A percentile compares a stretch with the other conserved stretches of the same genome.
Conservation (phyloP, 2,888 invertebrate genomes). For the Drosophila antonietae region DNA sequence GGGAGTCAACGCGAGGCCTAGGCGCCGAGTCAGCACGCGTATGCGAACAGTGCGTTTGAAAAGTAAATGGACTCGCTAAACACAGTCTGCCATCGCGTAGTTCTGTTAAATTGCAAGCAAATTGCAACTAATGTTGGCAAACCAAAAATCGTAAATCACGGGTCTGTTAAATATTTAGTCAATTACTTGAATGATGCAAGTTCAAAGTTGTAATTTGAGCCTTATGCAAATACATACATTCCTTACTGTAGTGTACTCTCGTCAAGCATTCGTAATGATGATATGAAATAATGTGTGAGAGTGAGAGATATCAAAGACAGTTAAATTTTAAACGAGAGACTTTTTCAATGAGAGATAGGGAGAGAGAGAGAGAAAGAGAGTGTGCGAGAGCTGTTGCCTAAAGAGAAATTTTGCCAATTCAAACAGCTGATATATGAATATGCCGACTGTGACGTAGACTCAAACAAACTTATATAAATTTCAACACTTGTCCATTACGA, state of each 20-base stretch:
- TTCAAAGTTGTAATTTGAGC: neutral
- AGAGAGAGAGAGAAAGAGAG: slow-evolving; percentile 5
- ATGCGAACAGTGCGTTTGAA: slow-evolving; percentile 38
- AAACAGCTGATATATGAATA: slow-evolving; percentile 47
- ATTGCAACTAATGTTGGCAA: neutral
- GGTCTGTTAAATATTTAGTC: too few relatives aligned
- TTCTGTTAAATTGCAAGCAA: neutral
- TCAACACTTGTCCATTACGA: neutral
- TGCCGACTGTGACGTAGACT: slow-evolving; percentile 41
- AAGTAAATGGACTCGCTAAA: slow-evolving; percentile 28
- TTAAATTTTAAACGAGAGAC: slow-evolving; percentile 3
- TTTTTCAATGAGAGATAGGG: slow-evolving; percentile 18
- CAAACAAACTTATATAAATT: slow-evolving; percentile 8
- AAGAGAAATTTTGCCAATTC: slow-evolving; percentile 27
- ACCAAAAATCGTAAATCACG: neutral
- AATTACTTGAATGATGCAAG: neutral
- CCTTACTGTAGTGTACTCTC: slow-evolving; percentile 24
- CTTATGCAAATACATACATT: slow-evolving; percentile 1
- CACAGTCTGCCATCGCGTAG: neutral
- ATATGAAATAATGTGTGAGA: slow-evolving; percentile 36
- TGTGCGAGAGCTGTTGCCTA: neutral
- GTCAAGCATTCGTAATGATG: slow-evolving; percentile 42
- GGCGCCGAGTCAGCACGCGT: slow-evolving; percentile 44
- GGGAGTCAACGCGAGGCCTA: slow-evolving; percentile 39
- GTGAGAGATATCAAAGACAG: slow-evolving; percentile 15